Conservation (phyloP, 1,140 invertebrate species). For the Neodiprion lecontei region DNA sequence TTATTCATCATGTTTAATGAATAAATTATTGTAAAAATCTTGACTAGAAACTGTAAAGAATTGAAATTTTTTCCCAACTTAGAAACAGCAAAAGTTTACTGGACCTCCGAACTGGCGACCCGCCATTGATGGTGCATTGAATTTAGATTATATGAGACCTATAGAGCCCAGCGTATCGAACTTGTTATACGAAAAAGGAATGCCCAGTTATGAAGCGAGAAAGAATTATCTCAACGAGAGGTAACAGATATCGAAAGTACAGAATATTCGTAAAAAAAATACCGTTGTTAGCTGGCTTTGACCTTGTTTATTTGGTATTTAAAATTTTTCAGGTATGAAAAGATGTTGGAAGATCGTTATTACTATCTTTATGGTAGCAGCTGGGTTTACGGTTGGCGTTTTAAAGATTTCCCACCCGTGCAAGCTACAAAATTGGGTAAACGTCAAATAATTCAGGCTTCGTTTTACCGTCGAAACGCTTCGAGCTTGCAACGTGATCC, state of each 20-base stretch:
- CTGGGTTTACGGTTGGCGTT: conserved; percentile 51
- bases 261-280: conserved; percentile 1
- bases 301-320: not conserved
- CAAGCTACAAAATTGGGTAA: conserved; percentile 29
- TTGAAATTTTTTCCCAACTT: too few relatives aligned
- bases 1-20: too few relatives aligned
- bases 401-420: conserved; percentile 39
- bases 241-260: conserved; percentile 26
- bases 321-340: conserved; percentile 37
- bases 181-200: conserved; percentile 38
- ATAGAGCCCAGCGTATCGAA: conserved; percentile 33
- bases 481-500: conserved; percentile 41
- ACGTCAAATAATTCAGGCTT: conserved; percentile 32
- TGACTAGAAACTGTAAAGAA: too few relatives aligned
- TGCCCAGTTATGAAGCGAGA: conserved; percentile 36
- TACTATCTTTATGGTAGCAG: conserved; percentile 47
- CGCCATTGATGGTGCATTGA: conserved; percentile 20
- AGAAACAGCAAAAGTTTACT: not conserved
- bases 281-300: conserved; percentile 2
- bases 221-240: conserved; percentile 44
- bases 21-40: too few relatives aligned
- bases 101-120: conserved; percentile 35
- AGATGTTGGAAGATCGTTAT: conserved; percentile 46
- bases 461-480: conserved; percentile 40
- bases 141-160: conserved; percentile 39